Percentiles rank a stretch among this genome's conserved stretches.
phyloP scores from a whole-genome alignment of 2,797 vertebrate species.

The Buphagus erythrorhynchus region DNA sequence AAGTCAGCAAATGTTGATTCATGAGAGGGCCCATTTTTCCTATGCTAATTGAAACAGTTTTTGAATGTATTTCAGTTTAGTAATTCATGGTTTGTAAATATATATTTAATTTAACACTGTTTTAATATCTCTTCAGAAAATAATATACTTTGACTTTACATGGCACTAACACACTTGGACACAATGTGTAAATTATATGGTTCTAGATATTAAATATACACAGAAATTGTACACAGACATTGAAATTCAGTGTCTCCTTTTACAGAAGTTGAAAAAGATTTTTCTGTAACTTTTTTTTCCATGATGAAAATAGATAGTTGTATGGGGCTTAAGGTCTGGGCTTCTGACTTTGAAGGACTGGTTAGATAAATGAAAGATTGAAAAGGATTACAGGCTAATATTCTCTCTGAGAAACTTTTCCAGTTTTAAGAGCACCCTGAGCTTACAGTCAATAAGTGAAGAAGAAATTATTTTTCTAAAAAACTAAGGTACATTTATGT shows the following conservation, averaged over 20 bases:
- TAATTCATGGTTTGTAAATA: neutral
- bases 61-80: neutral
- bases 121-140: neutral
- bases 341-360: neutral
- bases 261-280: neutral
- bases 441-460: neutral
- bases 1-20: neutral
- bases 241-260: neutral
- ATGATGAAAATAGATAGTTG: neutral
- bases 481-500: neutral
- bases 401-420: neutral
- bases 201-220: neutral
- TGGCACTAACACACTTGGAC: neutral
- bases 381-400: neutral
- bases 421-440: neutral
- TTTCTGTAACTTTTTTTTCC: neutral
- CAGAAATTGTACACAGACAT: neutral
- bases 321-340: neutral
- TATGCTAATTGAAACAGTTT: neutral
- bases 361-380: neutral
- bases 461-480: neutral
- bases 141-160: neutral
- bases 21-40: neutral
- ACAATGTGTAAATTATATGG: neutral
- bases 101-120: neutral